Conservation (phyloP, 2,113 vertebrate genomes). For the Mus pahari region DNA sequence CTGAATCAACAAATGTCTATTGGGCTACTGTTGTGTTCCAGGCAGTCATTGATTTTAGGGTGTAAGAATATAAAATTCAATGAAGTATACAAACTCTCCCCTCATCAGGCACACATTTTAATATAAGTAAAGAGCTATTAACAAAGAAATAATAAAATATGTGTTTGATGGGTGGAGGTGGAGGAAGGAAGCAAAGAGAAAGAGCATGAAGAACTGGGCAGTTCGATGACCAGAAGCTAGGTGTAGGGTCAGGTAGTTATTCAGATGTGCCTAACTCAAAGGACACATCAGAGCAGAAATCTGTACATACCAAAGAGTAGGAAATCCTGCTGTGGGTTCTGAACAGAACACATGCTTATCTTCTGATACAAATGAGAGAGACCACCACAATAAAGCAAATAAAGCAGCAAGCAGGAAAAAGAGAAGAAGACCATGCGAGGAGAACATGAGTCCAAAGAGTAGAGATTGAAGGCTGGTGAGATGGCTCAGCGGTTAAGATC, state of each 20-base stretch:
- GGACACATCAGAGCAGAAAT: not conserved
- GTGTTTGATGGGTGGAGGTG: not conserved
- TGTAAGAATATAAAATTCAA: not conserved
- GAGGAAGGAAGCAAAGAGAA: not conserved
- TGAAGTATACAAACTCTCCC: not conserved
- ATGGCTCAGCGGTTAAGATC: too few species aligned
- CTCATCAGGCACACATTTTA: not conserved
- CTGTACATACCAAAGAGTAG: not conserved
- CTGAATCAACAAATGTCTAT: not conserved
- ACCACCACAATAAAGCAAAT: not conserved
- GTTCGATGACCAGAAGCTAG: fast-evolving
- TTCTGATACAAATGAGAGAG: not conserved
- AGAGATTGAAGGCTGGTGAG: not conserved
- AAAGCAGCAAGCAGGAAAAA: not conserved
- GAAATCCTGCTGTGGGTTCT: not conserved
- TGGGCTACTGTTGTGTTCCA: not conserved
- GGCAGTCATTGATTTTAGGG: not conserved
- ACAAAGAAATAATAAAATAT: too few species aligned
- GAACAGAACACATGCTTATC: not conserved
- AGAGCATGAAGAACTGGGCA: too few species aligned
- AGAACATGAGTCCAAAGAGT: not conserved
- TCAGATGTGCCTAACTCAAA: not conserved
- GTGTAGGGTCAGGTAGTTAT: not conserved
- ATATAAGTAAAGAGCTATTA: not conserved
- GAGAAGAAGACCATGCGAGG: not conserved